Conservation (phyloP, 2,113 vertebrate species). For the Dolichallabes microphthalmus region DNA sequence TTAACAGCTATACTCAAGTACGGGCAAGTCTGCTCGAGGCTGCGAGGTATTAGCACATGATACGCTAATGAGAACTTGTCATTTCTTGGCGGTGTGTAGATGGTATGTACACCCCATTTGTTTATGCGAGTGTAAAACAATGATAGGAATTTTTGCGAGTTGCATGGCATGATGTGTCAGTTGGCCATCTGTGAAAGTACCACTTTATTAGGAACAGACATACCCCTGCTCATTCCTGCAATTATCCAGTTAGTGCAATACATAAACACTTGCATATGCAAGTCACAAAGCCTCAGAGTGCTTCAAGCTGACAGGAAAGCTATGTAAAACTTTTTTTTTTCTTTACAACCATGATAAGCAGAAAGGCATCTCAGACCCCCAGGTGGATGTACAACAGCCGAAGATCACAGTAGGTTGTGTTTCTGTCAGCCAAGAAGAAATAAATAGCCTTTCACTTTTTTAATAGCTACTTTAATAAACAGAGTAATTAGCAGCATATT, state of each 20-base stretch:
- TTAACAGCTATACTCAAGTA: neutral
- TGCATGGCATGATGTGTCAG: neutral
- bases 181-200: neutral
- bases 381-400: neutral
- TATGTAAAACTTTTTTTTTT: neutral
- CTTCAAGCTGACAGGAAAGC: neutral
- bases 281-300: neutral
- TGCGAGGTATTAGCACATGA: neutral
- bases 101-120: neutral
- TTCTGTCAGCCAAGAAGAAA: neutral
- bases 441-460: neutral
- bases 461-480: neutral
- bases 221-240: neutral
- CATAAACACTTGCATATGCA: neutral
- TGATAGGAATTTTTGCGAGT: neutral
- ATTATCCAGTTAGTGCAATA: neutral
- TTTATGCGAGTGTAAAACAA: neutral
- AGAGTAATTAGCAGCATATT: neutral
- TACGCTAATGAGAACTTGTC: neutral
- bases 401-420: neutral
- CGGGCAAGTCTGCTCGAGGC: neutral
- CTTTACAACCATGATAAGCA: neutral
- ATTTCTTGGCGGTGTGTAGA: neutral
- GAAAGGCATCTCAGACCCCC: neutral
- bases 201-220: neutral